Base-by-base conservation (phyloP, 2,888 invertebrate species). In the Eurois occulta region DNA sequence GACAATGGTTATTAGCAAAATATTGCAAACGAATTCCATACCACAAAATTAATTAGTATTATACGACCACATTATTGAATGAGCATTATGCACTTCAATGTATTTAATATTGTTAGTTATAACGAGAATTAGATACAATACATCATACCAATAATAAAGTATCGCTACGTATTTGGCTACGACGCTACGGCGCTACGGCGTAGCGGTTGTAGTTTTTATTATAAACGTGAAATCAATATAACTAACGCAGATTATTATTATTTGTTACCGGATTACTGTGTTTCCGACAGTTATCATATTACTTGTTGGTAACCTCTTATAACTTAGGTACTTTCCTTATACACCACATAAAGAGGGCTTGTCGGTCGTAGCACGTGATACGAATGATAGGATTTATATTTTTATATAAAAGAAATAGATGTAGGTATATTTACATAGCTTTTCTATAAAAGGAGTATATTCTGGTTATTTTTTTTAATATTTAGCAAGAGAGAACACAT, bases 161-260 rank as follows among this genome's bases (percentile, higher is more conserved):
- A 68, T 46, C 58, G 35, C 55, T 81, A 77, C 62, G 41, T 58
- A 67, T 70, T 55, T 70, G n/a, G 70, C 74, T 76, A 73, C 67
- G 65, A 58, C 60, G 78, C 38, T 75, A 75, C 65, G 64, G 64
- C 21, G 69, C 65, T 65, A 65, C 65, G 41, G 41, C 75, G 77
- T 73, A 74, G 73, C 66, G 74, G 24, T 72, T 68, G 74, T 64
- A 70, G 75, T 77, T 84, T 85, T 78, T 84, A 84, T 73, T 77
- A 81, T 70, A 43, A 77, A 81, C 65, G 66, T 48, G 62, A 72
- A 84, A 77, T 64, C 78, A 72, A 86, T 86, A 75, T 58, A 65
- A 55, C 62, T 64, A 75, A 43, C 21, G 41, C 21, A 81, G 75
- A 72, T 85, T 79, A 75, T 75, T 80, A 75, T 81, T 70, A 79